These are phyloP conservation scores for Psephotus haematonotus DNA, from an alignment of 2,113 vertebrate species.

Conservation along the genomic window DNA sequence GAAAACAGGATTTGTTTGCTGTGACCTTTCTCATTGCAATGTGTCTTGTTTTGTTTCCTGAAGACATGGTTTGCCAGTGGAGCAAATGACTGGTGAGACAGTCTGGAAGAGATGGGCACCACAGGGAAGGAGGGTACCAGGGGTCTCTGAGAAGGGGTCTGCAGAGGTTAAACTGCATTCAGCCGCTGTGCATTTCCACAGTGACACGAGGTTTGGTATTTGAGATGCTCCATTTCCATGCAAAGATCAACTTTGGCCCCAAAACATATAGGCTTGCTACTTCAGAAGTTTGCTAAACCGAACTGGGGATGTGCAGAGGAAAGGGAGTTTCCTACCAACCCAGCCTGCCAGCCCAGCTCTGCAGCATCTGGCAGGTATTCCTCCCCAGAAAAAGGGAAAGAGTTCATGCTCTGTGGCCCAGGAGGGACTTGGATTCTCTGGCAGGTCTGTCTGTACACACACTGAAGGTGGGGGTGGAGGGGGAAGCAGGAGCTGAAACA, in stretches of 20 bases:
- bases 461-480: not conserved
- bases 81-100: not conserved
- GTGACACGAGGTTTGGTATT: not conserved
- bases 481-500: fast-evolving
- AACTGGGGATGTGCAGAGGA: not conserved
- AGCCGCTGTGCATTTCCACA: not conserved
- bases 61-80: not conserved
- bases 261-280: not conserved
- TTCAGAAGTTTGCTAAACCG: not conserved
- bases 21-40: not conserved
- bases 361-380: not conserved
- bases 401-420: not conserved
- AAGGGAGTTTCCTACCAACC: not conserved
- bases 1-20: not conserved
- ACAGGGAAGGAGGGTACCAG: not conserved
- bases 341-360: not conserved
- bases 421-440: not conserved
- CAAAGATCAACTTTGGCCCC: not conserved
- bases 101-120: not conserved
- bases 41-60: not conserved
- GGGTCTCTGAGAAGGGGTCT: not conserved
- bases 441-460: not conserved
- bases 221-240: not conserved
- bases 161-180: not conserved
- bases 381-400: not conserved